These are phyloP conservation scores for Bombyx mandarina DNA, from an alignment of 1,140 invertebrate genomes.

Conservation along the genomic window DNA sequence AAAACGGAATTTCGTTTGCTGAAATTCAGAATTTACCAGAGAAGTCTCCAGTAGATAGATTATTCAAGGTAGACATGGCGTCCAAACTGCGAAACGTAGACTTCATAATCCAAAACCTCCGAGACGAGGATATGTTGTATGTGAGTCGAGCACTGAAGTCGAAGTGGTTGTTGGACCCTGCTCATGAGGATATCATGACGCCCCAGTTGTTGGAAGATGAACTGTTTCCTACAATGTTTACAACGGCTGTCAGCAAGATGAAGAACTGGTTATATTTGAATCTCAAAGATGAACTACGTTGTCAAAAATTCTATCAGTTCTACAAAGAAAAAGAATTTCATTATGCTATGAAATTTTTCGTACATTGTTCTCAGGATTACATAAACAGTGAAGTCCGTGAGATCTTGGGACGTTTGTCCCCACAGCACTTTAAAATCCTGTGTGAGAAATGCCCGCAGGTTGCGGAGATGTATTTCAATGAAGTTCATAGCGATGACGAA, in stretches of 20 bases:
- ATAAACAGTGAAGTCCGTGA: constrained; percentile 25
- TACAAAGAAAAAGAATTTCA: constrained; percentile 30
- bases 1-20: constrained; percentile 13
- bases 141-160: constrained; percentile 39
- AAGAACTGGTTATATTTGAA: constrained; percentile 36
- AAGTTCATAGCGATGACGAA: not conserved
- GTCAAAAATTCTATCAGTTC: constrained; percentile 37
- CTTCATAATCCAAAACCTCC: constrained; percentile 38
- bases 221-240: constrained; percentile 41
- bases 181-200: constrained; percentile 32
- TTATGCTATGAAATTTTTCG: constrained; percentile 36
- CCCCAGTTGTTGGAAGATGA: constrained; percentile 30
- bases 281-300: constrained; percentile 27
- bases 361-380: constrained; percentile 27
- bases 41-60: constrained; percentile 27
- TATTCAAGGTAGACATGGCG: constrained; percentile 51
- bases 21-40: constrained; percentile 25
- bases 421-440: constrained; percentile 26
- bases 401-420: constrained; percentile 27
- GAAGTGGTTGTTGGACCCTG: constrained; percentile 30
- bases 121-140: constrained; percentile 43
- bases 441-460: constrained; percentile 5
- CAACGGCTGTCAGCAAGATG: constrained; percentile 43
- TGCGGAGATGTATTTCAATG: constrained; percentile 3
- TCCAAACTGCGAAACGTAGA: constrained; percentile 30